Percentiles rank a stretch among this genome's conserved stretches.
phyloP scores from a whole-genome alignment of 2,113 vertebrate species.

The Natator depressus region DNA sequence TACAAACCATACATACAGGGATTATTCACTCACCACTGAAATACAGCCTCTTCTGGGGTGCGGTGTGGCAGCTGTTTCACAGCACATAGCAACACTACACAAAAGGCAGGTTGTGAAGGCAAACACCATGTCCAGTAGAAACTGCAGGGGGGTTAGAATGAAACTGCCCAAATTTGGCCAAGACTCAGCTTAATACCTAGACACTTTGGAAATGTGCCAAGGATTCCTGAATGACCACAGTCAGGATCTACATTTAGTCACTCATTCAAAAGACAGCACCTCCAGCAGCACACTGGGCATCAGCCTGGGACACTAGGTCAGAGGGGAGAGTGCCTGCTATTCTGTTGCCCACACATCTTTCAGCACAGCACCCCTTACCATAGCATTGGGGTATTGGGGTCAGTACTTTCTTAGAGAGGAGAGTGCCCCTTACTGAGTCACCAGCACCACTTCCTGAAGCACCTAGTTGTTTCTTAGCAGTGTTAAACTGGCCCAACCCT shows the following conservation, averaged over 20 bases:
- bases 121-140: background rate
- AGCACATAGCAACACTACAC: background rate
- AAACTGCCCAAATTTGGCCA: background rate
- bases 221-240: background rate
- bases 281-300: background rate
- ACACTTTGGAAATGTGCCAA: background rate
- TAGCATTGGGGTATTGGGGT: background rate
- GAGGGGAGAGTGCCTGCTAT: background rate
- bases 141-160: background rate
- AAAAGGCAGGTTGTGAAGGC: background rate
- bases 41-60: background rate
- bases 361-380: background rate
- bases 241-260: background rate
- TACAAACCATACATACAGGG: background rate
- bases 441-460: slow-evolving; percentile 14
- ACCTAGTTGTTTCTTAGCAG: background rate
- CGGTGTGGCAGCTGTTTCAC: background rate
- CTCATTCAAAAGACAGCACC: background rate
- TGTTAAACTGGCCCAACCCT: slow-evolving; percentile 29
- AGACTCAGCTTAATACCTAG: background rate
- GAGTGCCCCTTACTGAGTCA: background rate
- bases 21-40: background rate
- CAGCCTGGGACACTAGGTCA: background rate
- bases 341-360: background rate
- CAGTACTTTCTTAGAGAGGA: background rate